A percentile compares a stretch with the other conserved stretches of the same genome.
Conservation (phyloP, 2,797 vertebrate species). For the Bovichtus diacanthus region DNA sequence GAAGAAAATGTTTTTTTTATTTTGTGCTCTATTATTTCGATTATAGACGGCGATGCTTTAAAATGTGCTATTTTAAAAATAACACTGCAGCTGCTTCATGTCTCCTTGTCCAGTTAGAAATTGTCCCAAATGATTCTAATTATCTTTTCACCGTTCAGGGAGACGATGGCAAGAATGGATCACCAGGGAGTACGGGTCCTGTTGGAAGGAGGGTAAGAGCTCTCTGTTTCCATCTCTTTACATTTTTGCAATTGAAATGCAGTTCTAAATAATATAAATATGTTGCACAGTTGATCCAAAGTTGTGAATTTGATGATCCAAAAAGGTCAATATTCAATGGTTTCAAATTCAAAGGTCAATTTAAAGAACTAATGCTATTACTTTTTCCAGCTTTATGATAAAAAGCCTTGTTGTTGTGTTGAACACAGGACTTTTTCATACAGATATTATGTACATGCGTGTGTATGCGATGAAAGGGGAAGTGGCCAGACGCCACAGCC, state of each 20-base stretch:
- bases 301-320: not conserved
- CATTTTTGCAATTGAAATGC: not conserved
- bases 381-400: not conserved
- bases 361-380: not conserved
- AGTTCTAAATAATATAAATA: not conserved
- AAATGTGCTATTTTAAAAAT: not conserved
- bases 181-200: constrained; percentile 79
- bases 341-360: too few species aligned
- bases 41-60: not conserved
- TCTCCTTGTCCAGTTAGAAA: not conserved
- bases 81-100: not conserved
- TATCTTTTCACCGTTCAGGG: constrained; percentile 76
- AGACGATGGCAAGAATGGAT: constrained; percentile 79
- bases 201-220: constrained; percentile 85
- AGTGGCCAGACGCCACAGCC: not conserved
- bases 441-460: not conserved
- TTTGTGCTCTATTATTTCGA: not conserved
- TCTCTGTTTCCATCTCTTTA: not conserved
- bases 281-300: too few species aligned
- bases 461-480: not conserved
- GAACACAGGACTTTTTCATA: not conserved
- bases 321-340: not conserved
- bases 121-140: not conserved
- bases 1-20: not conserved
- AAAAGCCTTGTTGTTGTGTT: not conserved